A percentile compares a stretch with the other conserved stretches of the same genome.
These are phyloP conservation scores for Capreolus pygargus DNA, from an alignment of 2,113 vertebrate species.

Conservation along the genomic window DNA sequence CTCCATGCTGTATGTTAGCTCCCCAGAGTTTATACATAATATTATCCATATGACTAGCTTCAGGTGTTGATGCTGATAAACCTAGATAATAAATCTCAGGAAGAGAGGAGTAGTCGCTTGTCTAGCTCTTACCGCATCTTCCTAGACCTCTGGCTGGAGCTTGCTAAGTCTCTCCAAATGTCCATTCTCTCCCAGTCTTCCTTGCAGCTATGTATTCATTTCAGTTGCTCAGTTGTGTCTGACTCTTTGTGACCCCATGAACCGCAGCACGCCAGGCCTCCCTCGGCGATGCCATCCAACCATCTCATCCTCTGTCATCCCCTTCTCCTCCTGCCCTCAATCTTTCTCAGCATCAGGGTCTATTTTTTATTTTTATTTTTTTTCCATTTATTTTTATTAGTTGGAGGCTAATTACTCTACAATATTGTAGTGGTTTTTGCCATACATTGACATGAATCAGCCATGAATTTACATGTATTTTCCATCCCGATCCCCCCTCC, in stretches of 20 bases:
- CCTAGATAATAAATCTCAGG: not conserved
- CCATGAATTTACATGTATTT: too few relatives aligned
- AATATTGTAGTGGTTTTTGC: too few relatives aligned
- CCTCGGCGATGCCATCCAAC: not conserved
- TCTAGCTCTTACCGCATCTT: not conserved
- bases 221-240: not conserved
- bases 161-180: not conserved
- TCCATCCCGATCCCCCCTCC: too few relatives aligned
- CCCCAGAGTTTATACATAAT: not conserved
- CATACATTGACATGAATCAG: too few relatives aligned
- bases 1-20: not conserved
- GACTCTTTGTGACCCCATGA: not conserved
- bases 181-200: not conserved
- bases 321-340: not conserved
- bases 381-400: too few relatives aligned
- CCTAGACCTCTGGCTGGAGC: not conserved
- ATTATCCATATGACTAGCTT: not conserved
- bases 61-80: not conserved
- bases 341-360: not conserved
- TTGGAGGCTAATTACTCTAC: too few relatives aligned
- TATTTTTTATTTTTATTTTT: not conserved
- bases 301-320: not conserved
- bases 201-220: not conserved
- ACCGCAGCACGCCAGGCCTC: not conserved
- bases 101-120: not conserved